Base-by-base conservation (phyloP, 2,888 invertebrate species). In the Caenorhabditis plicata region DNA sequence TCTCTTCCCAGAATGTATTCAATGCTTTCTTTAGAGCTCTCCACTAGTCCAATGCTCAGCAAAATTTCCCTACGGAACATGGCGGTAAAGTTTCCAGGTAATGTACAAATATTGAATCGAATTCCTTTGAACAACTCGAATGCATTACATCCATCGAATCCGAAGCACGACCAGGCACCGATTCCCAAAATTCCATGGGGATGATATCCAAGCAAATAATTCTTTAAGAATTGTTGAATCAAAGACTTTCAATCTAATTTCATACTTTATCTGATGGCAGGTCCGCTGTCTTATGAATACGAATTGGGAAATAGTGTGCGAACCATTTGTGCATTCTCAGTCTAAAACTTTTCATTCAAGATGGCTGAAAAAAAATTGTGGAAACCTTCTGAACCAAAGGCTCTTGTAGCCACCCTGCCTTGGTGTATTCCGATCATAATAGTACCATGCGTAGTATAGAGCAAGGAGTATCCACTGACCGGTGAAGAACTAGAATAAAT, bases 101-200 rank as follows among this genome's bases (percentile, higher is more conserved):
- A 51, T 3, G 68, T 68, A 43, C 64, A 64, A 3, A 68, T 41
- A 5, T 40, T 49, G 53, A 64, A 64, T 13, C 49, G 47, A 32
- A 68, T 49, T 0, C 57, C 61, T 22, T 35, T 35, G 51, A 56
- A 62, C 52, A 42, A 44, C 38, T 82, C 54, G 36, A 80, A 80
- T 62, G 84, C 84, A 9, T 81, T 81, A 1, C 82, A 83, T 8
- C 81, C 85, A 63, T 85, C 88, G 0, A 90, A 88, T 0, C 87
- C 88, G 83, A 94, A 92, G 33, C 89, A 88, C 0, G 87, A 86
- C 70, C 90, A 89, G 0, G 88, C 87, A 0, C 93, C 92, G 17
- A 88, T 86, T 40, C 89, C 88, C 15, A 94, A 84, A 0, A 92
- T 85, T 1, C 95, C 95, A 82, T 96, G 95, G 0, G 95, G 95